Conservation (phyloP, 64 coral and sea anemone species). For the Montipora sp. region DNA sequence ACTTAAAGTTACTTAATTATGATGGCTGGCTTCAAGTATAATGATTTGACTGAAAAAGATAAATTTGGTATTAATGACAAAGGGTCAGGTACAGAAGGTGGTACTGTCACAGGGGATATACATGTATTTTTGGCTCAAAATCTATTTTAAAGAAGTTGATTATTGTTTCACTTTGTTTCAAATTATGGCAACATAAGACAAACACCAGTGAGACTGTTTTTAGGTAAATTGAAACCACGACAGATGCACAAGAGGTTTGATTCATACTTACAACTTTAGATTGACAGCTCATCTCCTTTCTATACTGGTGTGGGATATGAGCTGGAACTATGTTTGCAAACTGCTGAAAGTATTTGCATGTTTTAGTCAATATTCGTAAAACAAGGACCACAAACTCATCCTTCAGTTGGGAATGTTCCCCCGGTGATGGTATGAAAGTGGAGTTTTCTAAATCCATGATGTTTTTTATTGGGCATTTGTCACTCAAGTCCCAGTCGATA, state of each 20-base stretch:
- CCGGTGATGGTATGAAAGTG: not conserved
- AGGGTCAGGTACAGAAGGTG: not conserved
- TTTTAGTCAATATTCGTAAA: not conserved
- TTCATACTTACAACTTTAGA: conserved; percentile 41
- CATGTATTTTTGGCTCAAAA: not conserved
- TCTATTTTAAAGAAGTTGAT: not conserved
- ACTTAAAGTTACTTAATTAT: not conserved
- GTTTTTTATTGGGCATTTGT: not conserved
- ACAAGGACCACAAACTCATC: conserved; percentile 24
- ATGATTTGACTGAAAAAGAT: conserved; percentile 5
- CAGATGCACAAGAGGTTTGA: conserved; percentile 3
- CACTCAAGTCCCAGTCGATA: conserved; percentile 10
- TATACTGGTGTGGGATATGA: conserved; percentile 9
- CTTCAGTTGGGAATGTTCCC: conserved; percentile 18
- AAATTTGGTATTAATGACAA: not conserved
- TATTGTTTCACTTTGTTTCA: not conserved
- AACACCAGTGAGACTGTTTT: not conserved
- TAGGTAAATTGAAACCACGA: not conserved
- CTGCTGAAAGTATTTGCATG: not conserved
- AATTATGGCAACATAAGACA: not conserved
- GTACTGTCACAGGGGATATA: not conserved
- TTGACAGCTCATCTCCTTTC: conserved; percentile 23
- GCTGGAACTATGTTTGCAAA: not conserved
- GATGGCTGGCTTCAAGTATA: not conserved
- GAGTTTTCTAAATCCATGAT: conserved; percentile 9